A percentile compares a stretch with the other conserved stretches of the same genome.
phyloP scores from a whole-genome alignment of 2,888 invertebrate species.

The Bombylius major region DNA sequence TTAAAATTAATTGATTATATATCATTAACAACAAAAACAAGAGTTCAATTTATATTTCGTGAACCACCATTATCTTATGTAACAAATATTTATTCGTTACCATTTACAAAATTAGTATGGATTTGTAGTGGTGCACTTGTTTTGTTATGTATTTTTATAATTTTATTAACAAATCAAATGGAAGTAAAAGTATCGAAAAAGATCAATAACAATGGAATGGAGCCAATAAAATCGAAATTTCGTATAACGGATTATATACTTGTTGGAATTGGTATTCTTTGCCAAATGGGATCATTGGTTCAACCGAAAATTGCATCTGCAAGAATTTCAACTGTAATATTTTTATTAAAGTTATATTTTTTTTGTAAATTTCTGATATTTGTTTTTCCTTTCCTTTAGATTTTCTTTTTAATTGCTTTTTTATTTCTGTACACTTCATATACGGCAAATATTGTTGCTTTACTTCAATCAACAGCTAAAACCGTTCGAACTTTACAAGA shows the following conservation, averaged over 20 bases:
- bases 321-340: constrained; percentile 13
- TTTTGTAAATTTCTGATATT: not conserved
- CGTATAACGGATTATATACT: constrained; percentile 37
- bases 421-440: constrained; percentile 54
- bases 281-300: constrained; percentile 46
- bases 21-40: constrained; percentile 42
- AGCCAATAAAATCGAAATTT: not conserved
- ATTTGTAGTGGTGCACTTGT: constrained; percentile 42
- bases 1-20: constrained; percentile 40
- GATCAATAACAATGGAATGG: not conserved
- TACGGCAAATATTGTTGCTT: constrained; percentile 52
- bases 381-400: constrained; percentile 24
- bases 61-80: constrained; percentile 52
- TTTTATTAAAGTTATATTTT: not conserved
- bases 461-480: constrained; percentile 51
- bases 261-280: constrained; percentile 43
- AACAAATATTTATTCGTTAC: constrained; percentile 51
- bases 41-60: constrained; percentile 48
- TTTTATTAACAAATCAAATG: constrained; percentile 2
- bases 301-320: constrained; percentile 38
- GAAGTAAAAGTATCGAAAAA: not conserved
- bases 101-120: constrained; percentile 53
- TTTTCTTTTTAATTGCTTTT: constrained; percentile 45
- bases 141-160: constrained; percentile 3
- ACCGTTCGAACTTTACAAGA: constrained; percentile 46